phyloP scores from a whole-genome alignment of 2,797 vertebrate species.

The Hippopotamyrus pictus region DNA sequence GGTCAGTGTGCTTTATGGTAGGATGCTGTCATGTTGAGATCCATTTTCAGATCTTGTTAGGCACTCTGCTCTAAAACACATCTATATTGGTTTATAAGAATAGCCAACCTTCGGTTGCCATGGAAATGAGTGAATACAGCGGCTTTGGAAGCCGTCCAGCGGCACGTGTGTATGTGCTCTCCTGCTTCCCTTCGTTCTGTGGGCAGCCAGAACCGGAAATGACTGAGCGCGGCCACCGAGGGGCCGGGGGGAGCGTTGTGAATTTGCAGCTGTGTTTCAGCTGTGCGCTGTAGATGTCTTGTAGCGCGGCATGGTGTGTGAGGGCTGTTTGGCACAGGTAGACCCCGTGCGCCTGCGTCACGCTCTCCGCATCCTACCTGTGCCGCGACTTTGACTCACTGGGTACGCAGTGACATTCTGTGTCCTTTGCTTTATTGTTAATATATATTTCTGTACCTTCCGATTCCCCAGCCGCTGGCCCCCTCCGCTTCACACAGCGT shows the following conservation, averaged over 20 bases:
- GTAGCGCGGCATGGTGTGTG: background rate
- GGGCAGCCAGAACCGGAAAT: background rate
- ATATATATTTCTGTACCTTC: background rate
- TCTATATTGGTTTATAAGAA: background rate
- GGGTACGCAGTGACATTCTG: background rate
- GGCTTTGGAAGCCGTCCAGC: background rate
- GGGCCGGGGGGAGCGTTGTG: background rate
- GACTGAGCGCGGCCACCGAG: background rate
- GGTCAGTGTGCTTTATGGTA: background rate
- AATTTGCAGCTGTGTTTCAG: slow-evolving; percentile 10
- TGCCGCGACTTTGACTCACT: background rate
- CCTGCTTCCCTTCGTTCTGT: background rate
- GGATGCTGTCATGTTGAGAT: background rate
- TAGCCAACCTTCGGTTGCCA: background rate
- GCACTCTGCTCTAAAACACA: background rate
- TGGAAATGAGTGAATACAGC: background rate
- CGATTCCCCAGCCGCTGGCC: background rate
- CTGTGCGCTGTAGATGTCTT: background rate
- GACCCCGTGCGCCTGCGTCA: background rate
- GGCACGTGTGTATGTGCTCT: background rate
- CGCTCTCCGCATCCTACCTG: background rate
- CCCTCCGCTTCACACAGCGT: background rate
- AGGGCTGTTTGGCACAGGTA: background rate
- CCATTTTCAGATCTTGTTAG: background rate
- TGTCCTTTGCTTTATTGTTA: background rate